These are phyloP conservation scores for Daphoenositta chrysoptera DNA, from an alignment of 2,113 vertebrate species.

Conservation along the genomic window DNA sequence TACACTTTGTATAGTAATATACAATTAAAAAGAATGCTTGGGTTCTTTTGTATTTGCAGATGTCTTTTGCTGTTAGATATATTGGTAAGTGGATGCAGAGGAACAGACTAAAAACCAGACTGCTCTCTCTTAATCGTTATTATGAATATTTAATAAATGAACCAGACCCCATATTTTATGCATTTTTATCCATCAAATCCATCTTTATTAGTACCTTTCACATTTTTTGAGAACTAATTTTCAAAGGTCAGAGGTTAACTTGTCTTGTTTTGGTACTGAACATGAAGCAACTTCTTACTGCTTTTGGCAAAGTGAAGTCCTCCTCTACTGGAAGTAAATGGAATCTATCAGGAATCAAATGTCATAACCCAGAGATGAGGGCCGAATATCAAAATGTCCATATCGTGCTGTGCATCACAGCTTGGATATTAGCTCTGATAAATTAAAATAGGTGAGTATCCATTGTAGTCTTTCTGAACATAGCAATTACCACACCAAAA, in stretches of 20 bases:
- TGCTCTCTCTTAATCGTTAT: not conserved
- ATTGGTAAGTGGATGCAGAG: not conserved
- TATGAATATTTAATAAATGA: slow-evolving; percentile 45
- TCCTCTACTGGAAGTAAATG: not conserved
- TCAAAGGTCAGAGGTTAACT: slow-evolving; percentile 29
- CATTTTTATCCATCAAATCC: slow-evolving; percentile 21
- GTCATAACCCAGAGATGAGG: not conserved
- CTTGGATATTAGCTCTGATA: not conserved
- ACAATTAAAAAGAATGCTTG: not conserved
- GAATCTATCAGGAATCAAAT: not conserved
- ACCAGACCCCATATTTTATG: not conserved
- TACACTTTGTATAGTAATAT: not conserved
- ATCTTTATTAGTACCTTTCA: slow-evolving; percentile 24
- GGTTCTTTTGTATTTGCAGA: not conserved
- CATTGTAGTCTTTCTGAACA: not conserved
- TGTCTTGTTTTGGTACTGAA: slow-evolving; percentile 28
- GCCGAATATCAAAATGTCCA: not conserved
- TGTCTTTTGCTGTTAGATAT: not conserved
- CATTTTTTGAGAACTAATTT: slow-evolving; percentile 25
- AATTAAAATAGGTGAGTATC: not conserved
- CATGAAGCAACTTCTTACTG: not conserved
- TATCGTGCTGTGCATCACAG: not conserved
- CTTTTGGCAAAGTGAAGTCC: not conserved
- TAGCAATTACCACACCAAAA: not conserved
- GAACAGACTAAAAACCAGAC: not conserved